Evolutionary conservation across 92 coral and sea anemone species (phyloP).

Genomic region (Pocillopora grandis): DNA sequence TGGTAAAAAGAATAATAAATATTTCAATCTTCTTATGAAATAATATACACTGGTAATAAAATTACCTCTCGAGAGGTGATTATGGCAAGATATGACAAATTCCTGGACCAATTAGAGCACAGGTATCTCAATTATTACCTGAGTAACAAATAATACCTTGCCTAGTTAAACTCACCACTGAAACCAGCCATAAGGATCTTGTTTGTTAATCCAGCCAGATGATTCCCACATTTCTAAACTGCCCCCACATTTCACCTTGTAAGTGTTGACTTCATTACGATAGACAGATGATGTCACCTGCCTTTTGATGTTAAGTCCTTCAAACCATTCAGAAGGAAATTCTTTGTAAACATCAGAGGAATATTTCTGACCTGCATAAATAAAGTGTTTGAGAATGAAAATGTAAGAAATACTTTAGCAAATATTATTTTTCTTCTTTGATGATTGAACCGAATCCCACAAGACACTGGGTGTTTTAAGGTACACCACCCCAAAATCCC

Average conservation of each 20-base stretch:
- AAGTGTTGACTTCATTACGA: conserved; percentile 73
- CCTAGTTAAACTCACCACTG: conserved; percentile 58
- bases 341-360: conserved; percentile 79
- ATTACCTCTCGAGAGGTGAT: too few species aligned
- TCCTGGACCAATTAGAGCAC: too few species aligned
- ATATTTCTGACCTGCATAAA: conserved; percentile 58
- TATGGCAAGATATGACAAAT: too few species aligned
- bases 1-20: too few species aligned
- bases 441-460: background rate
- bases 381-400: background rate
- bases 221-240: conserved; percentile 89
- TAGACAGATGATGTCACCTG: conserved; percentile 72
- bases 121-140: too few species aligned
- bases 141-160: conserved; percentile 43
- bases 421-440: too few species aligned
- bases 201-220: conserved; percentile 84
- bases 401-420: too few species aligned
- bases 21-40: too few species aligned
- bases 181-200: conserved; percentile 91
- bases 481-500: background rate
- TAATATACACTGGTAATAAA: too few species aligned
- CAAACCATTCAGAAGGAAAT: conserved; percentile 84
- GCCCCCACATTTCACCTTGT: conserved; percentile 83
- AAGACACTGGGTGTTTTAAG: too few species aligned
- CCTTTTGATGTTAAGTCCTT: conserved; percentile 62